A percentile compares a stretch with the other conserved stretches of the same genome.
Conservation (phyloP, 2,888 invertebrate species). For the Pristionchus arcanus region DNA sequence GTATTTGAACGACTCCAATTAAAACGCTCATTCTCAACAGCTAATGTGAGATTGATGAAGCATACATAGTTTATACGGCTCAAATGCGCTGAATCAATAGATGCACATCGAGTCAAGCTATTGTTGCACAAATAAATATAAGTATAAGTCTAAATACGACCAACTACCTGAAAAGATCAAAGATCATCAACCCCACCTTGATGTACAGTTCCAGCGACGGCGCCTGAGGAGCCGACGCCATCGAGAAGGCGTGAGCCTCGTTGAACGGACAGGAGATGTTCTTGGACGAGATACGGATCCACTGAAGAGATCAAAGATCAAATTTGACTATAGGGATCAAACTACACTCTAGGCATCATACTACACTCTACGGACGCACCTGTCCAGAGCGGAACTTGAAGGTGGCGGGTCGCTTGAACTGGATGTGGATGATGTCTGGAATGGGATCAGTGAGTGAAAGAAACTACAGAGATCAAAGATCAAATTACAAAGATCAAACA, state of each 20-base stretch:
- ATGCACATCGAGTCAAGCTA: too few relatives aligned
- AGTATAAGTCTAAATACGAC: too few relatives aligned
- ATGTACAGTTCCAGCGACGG: slow-evolving; percentile 95
- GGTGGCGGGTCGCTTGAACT: slow-evolving; percentile 95
- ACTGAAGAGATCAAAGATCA: slow-evolving; percentile 63
- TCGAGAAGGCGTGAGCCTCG: slow-evolving; percentile 95
- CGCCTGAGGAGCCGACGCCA: slow-evolving; percentile 96
- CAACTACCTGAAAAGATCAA: not conserved
- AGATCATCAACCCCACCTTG: slow-evolving; percentile 83
- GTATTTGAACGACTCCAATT: too few relatives aligned
- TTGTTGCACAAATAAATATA: too few relatives aligned
- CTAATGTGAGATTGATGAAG: too few relatives aligned
- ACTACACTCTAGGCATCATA: not conserved
- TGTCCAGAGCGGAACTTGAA: slow-evolving; percentile 86
- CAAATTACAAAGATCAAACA: not conserved
- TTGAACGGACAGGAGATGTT: slow-evolving; percentile 89
- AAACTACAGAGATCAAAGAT: slow-evolving; percentile 4
- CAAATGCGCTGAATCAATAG: too few relatives aligned
- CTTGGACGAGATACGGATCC: slow-evolving; percentile 91
- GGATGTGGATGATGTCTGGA: slow-evolving; percentile 84
- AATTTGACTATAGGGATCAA: not conserved
- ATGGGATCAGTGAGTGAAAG: not conserved
- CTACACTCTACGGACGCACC: not conserved
- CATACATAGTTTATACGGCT: too few relatives aligned
- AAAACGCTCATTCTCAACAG: too few relatives aligned